Evolutionary conservation across 1,140 invertebrate genomes (phyloP).

Genomic region (Bicyclus anynana): DNA sequence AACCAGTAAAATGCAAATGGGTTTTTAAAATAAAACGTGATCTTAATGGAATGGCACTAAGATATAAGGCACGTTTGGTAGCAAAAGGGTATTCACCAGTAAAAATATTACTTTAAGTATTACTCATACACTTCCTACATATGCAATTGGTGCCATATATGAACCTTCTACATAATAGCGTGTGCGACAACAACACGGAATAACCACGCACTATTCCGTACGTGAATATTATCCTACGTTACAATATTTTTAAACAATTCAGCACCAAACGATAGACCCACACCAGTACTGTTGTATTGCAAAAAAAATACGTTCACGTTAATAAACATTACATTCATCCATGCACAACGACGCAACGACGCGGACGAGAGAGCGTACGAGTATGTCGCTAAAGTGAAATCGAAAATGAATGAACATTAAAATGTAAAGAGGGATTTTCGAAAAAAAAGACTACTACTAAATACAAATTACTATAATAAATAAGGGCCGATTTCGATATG

Average conservation of each 20-base stretch:
- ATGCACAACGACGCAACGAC: constrained; percentile 44
- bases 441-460: no score
- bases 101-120: background rate
- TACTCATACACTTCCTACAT: background rate
- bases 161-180: background rate
- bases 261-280: background rate
- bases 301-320: constrained; percentile 35
- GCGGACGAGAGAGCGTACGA: constrained; percentile 49
- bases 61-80: no score
- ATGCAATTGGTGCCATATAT: no score
- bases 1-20: no score
- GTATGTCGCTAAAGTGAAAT: constrained; percentile 59
- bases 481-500: no score
- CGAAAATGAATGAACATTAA: constrained; percentile 30
- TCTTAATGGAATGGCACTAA: no score
- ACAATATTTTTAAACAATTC: constrained; percentile 7
- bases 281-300: background rate
- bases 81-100: background rate
- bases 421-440: constrained; percentile 14
- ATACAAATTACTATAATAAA: no score
- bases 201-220: background rate
- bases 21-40: no score
- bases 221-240: constrained; percentile 2
- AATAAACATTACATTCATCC: constrained; percentile 42
- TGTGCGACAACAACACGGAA: background rate